phyloP scores from a whole-genome alignment of 2,113 vertebrate species.

The Pachycephala philippinensis region DNA sequence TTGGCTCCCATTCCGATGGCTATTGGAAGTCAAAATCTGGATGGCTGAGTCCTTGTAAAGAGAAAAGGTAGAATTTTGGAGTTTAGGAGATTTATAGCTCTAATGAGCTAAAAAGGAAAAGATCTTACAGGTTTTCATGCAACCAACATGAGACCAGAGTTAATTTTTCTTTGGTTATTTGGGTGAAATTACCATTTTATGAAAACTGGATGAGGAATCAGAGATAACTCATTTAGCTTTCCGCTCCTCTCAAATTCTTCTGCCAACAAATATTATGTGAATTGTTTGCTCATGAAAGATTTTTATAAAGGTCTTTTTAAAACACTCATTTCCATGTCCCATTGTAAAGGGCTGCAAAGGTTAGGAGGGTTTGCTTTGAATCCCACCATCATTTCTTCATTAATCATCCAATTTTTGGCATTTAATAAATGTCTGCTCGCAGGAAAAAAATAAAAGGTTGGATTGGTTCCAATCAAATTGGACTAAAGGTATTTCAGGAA shows the following conservation, averaged over 20 bases:
- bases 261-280: slow-evolving; percentile 19
- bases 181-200: not conserved
- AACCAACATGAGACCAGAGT: not conserved
- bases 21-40: not conserved
- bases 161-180: not conserved
- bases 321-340: not conserved
- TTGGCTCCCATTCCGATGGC: not conserved
- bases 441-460: not conserved
- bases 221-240: slow-evolving; percentile 1
- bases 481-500: not conserved
- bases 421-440: slow-evolving; percentile 32
- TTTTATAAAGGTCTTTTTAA: slow-evolving; percentile 38
- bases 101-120: not conserved
- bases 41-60: not conserved
- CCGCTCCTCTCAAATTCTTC: slow-evolving; percentile 10
- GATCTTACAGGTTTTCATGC: not conserved
- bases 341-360: slow-evolving; percentile 5
- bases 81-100: not conserved
- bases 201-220: not conserved
- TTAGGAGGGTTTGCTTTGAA: slow-evolving; percentile 34
- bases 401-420: slow-evolving; percentile 19
- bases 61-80: not conserved
- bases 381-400: not conserved
- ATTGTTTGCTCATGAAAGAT: slow-evolving; percentile 52
- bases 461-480: not conserved